A percentile compares a stretch with the other conserved stretches of the same genome.
Conservation (phyloP, 2,888 invertebrate genomes). For the Chrysolina haemoptera region DNA sequence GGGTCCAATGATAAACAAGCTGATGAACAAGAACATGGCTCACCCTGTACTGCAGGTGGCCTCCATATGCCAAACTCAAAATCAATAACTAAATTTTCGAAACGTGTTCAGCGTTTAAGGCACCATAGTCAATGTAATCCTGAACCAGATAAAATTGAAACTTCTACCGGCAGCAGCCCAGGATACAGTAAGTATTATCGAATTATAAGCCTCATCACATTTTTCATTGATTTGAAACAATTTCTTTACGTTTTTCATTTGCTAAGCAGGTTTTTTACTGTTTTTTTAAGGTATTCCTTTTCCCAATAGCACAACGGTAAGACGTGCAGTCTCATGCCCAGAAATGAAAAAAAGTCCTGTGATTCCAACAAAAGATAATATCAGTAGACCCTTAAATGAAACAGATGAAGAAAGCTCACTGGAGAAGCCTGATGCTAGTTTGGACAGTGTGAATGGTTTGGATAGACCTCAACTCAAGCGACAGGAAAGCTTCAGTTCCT, state of each 20-base stretch:
- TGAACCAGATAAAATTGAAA: constrained; percentile 65
- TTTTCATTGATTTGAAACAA: not conserved
- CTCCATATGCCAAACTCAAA: constrained; percentile 75
- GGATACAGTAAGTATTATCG: constrained; percentile 61
- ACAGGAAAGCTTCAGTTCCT: constrained; percentile 22
- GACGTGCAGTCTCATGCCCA: constrained; percentile 79
- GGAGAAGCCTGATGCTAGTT: constrained; percentile 47
- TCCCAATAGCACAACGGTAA: constrained; percentile 68
- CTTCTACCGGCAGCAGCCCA: constrained; percentile 69
- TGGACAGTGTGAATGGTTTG: constrained; percentile 45
- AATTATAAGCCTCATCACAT: not conserved
- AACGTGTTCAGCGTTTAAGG: constrained; percentile 74
- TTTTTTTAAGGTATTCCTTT: constrained; percentile 48
- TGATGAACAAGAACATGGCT: constrained; percentile 71
- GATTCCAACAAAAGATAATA: constrained; percentile 59
- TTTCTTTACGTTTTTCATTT: not conserved
- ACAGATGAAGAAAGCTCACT: constrained; percentile 64
- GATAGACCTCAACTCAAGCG: constrained; percentile 48
- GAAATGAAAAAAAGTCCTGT: constrained; percentile 72
- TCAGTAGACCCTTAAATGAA: constrained; percentile 65
- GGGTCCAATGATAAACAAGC: constrained; percentile 60
- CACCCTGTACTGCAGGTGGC: constrained; percentile 74
- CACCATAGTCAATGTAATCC: constrained; percentile 77
- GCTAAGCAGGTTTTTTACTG: constrained; percentile 2
- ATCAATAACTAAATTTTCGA: constrained; percentile 74